Evolutionary conservation across 2,888 invertebrate species (phyloP), one percentile per base, ranked within the genome.

Genomic region (Standfussiana lucernea): DNA sequence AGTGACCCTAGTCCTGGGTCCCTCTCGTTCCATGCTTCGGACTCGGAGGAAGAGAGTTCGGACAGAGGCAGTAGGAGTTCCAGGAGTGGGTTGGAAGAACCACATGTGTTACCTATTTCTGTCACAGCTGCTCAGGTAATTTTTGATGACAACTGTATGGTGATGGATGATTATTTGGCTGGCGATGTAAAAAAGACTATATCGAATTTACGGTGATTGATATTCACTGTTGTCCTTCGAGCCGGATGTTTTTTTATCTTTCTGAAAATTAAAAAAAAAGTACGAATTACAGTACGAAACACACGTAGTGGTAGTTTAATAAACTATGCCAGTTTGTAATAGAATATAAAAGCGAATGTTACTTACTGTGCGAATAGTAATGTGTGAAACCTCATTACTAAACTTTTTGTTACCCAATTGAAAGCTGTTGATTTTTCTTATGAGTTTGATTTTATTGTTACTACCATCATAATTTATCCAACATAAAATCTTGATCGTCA

Each of bases 41-140:
- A 96, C 86, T 96, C 96, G 28, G 96, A 96, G 70, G 96, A 97
- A 83, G 96, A 96, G 77, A 91, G 89, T 74, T 93, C 93, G 3
- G 95, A 95, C 66, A 88, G 94, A 77, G 92, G 94, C 21, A 91
- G 91, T 76, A 87, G 93, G 42, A 91, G 92, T 78, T 91, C 94
- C 59, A 91, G 92, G 71, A 92, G 91, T 85, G 93, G 89, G 2
- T 79, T 84, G 18, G 94, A 93, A 61, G 93, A 94, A 61, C 82
- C 88, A 83, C 92, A 90, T 69, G 90, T 90, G 81, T 87, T 95
- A 70, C 94, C 95, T 1, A 86, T 90, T 24, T 90, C 92, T 66
- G 92, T 95, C 53, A 86, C 92, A 18, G 87, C 92, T 77, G 93
- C 93, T 67, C 94, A 95, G 94, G 96, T 96, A 91, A 86, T 32